Conservation (phyloP, 2,797 vertebrate genomes). For the Vespertilio murinus region DNA sequence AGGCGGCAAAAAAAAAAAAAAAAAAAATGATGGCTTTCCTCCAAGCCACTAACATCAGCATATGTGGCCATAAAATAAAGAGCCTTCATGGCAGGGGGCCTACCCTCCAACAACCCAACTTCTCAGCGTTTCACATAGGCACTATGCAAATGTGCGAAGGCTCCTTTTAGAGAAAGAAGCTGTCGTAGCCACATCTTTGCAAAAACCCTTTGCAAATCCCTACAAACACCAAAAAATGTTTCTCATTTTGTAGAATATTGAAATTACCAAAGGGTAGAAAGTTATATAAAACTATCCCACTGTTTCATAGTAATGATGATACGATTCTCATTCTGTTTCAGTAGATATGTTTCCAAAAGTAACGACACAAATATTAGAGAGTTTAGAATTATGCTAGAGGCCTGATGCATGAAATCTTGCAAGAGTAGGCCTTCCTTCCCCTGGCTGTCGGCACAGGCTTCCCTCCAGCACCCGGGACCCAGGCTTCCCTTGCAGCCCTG, state of each 20-base stretch:
- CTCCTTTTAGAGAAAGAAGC: neutral
- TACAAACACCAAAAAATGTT: neutral
- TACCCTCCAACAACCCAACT: neutral
- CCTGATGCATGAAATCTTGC: too few species aligned
- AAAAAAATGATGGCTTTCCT: neutral
- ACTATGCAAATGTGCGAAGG: neutral
- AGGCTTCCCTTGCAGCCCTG: too few species aligned
- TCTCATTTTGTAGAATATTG: neutral
- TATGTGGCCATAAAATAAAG: constrained; percentile 59
- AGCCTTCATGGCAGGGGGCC: constrained; percentile 30
- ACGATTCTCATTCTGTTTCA: neutral
- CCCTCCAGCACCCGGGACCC: too few species aligned
- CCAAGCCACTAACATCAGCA: constrained; percentile 39
- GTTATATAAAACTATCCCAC: neutral
- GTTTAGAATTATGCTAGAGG: neutral
- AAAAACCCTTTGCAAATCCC: constrained; percentile 13
- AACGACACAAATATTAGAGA: neutral
- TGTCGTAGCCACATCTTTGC: neutral
- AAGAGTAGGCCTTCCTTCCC: too few species aligned
- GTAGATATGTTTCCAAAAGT: neutral
- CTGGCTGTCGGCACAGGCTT: too few species aligned
- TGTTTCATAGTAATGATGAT: neutral
- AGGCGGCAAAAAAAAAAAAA: neutral
- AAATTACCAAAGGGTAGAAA: neutral
- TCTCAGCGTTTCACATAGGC: neutral